A percentile compares a stretch with the other conserved stretches of the same genome.
Conservation (phyloP, 1,140 invertebrate species). For the Pachypeltis micranthus region DNA sequence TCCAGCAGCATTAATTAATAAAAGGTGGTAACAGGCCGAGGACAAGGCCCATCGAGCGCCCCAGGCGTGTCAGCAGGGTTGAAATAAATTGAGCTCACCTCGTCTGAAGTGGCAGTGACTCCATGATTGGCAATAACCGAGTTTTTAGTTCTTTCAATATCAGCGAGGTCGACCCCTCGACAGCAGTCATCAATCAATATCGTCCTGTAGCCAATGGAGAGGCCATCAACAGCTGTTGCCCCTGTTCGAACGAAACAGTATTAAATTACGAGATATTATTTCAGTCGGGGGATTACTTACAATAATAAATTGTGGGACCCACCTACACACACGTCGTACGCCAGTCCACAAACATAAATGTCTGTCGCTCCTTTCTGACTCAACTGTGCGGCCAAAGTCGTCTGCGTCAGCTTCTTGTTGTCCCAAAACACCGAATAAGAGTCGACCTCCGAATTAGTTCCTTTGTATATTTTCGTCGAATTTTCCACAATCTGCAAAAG, state of each 20-base stretch:
- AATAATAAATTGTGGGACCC: slow-evolving; percentile 30
- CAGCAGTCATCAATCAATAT: slow-evolving; percentile 83
- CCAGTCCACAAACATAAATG: slow-evolving; percentile 88
- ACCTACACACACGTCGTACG: slow-evolving; percentile 94
- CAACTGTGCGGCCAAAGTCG: slow-evolving; percentile 69
- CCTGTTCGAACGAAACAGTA: too few relatives aligned
- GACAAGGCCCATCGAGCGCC: too few relatives aligned
- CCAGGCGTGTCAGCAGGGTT: too few relatives aligned
- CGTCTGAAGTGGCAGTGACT: slow-evolving; percentile 60
- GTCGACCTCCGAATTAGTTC: slow-evolving; percentile 87
- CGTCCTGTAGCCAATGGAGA: slow-evolving; percentile 80
- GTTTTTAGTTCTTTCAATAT: slow-evolving; percentile 71
- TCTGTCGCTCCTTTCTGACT: slow-evolving; percentile 71
- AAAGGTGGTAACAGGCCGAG: too few relatives aligned
- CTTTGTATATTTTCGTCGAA: slow-evolving; percentile 80
- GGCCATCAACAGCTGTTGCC: slow-evolving; percentile 72
- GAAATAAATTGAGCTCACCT: slow-evolving; percentile 36
- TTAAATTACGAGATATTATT: too few relatives aligned
- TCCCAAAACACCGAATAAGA: slow-evolving; percentile 98
- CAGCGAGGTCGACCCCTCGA: slow-evolving; percentile 69
- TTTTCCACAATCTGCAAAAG: slow-evolving; percentile 31
- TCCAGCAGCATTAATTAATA: too few relatives aligned
- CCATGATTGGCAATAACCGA: slow-evolving; percentile 60
- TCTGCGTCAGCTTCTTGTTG: slow-evolving; percentile 82
- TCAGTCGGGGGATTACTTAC: too few relatives aligned